Conservation (phyloP, 2,797 vertebrate genomes). For the Silurus lanzhouensis region DNA sequence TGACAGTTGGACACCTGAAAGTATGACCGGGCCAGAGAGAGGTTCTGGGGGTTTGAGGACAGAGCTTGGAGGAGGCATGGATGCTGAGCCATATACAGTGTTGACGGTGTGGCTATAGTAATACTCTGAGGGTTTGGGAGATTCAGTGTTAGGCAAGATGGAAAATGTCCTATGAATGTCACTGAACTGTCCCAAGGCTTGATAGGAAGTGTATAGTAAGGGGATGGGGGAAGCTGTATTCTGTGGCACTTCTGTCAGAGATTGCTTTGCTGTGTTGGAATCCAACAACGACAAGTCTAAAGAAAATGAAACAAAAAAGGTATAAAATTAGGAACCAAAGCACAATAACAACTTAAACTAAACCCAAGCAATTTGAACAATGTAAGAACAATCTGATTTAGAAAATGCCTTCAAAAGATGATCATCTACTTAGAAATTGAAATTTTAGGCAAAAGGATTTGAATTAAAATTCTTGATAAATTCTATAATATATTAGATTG, state of each 20-base stretch:
- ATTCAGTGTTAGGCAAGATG: constrained; percentile 54
- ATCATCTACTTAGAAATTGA: neutral
- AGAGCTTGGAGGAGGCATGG: constrained; percentile 27
- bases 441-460: neutral
- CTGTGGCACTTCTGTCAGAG: constrained; percentile 56
- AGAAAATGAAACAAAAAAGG: constrained; percentile 24
- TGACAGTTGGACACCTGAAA: constrained; percentile 50
- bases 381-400: neutral
- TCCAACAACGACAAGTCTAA: constrained; percentile 62
- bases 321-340: neutral
- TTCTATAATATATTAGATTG: neutral
- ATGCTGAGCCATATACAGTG: constrained; percentile 24
- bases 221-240: constrained; percentile 59
- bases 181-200: constrained; percentile 58
- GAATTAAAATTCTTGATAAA: neutral
- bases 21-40: constrained; percentile 54
- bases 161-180: constrained; percentile 32
- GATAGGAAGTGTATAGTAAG: constrained; percentile 61
- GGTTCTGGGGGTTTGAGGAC: constrained; percentile 46
- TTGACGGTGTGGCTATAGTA: constrained; percentile 49
- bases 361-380: neutral
- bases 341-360: neutral
- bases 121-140: constrained; percentile 55
- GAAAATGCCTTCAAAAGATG: neutral
- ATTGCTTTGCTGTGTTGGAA: constrained; percentile 55